Evolutionary conservation across 2,888 invertebrate genomes (phyloP), one percentile per base, ranked within the genome.

Genomic region (Aproaerema taeniolella): DNA sequence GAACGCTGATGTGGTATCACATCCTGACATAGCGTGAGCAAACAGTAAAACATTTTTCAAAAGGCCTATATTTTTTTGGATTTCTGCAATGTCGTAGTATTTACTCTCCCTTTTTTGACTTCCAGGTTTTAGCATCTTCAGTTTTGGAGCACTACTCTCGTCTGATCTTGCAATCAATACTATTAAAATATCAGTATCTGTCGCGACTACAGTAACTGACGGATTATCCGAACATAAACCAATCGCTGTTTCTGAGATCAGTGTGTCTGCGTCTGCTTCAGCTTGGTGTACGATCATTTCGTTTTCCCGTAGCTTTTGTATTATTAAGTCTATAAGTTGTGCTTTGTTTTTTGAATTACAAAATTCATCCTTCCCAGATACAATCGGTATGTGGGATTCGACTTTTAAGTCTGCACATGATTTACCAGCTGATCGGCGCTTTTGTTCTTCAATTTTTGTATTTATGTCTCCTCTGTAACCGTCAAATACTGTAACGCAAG

Each of bases 151-250:
- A n/a, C 10, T 31, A 13, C n/a, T 9, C 2, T 31, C 16, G n/a
- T 31, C 13, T 13, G 30, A 31, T 31, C 31, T 31, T 31, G 31
- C 31, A 25, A 31, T 32, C 31, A 38, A 31, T 31, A 38, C 1
- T 25, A 25, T 39, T 39, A 39, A 34, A 17, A 39, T 39, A 39
- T 39, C 39, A 33, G 33, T 39, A 33, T 39, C 33, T 9, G 39
- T 39, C 2, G 34, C 34, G 39, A 39, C 39, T 7, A 39, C 39
- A 15, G 33, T 39, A 33, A 34, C 32, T 11, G 33, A 39, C 12
- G 34, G 12, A 10, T 39, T 34, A 33, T 12, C 17, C 0, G 20
- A 37, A 30, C 11, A 37, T 12, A 37, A 37, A 30, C 7, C 25
- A 31, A 31, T 31, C 26, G 38, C 38, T 24, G 38, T 38, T 38